A percentile compares a stretch with the other conserved stretches of the same genome.
These are phyloP conservation scores for Stenolophus ochropezus DNA, from an alignment of 2,888 invertebrate species.

Conservation along the genomic window DNA sequence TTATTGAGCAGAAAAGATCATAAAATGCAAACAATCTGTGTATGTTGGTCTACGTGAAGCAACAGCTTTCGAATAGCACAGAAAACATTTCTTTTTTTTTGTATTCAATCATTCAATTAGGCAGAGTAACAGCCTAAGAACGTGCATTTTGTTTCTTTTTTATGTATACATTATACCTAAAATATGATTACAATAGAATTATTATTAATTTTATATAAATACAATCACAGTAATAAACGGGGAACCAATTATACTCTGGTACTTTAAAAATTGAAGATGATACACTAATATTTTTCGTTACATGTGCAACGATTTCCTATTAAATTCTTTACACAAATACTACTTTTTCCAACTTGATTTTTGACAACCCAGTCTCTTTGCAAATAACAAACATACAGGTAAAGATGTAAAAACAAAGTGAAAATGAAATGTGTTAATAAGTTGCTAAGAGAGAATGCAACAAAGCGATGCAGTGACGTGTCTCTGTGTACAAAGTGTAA, in stretches of 20 bases:
- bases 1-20: conserved; percentile 42
- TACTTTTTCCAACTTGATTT: conserved; percentile 36
- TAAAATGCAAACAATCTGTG: conserved; percentile 31
- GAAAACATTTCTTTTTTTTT: conserved; percentile 45
- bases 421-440: conserved; percentile 32
- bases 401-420: conserved; percentile 30
- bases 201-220: conserved; percentile 70
- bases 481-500: conserved; percentile 21
- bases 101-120: conserved; percentile 27
- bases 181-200: conserved; percentile 67
- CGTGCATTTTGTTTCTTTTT: conserved; percentile 41
- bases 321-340: conserved; percentile 46
- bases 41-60: conserved; percentile 40
- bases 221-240: conserved; percentile 72
- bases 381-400: conserved; percentile 5
- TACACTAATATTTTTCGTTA: conserved; percentile 49
- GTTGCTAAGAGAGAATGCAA: conserved; percentile 42
- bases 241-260: conserved; percentile 67
- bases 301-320: conserved; percentile 28
- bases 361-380: conserved; percentile 56
- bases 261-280: conserved; percentile 51
- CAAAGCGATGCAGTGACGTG: conserved; percentile 49
- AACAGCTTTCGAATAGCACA: conserved; percentile 57
- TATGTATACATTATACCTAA: conserved; percentile 61
- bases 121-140: conserved; percentile 41